Conservation (phyloP, 2,113 vertebrate species). For the Craseonycteris thonglongyai region DNA sequence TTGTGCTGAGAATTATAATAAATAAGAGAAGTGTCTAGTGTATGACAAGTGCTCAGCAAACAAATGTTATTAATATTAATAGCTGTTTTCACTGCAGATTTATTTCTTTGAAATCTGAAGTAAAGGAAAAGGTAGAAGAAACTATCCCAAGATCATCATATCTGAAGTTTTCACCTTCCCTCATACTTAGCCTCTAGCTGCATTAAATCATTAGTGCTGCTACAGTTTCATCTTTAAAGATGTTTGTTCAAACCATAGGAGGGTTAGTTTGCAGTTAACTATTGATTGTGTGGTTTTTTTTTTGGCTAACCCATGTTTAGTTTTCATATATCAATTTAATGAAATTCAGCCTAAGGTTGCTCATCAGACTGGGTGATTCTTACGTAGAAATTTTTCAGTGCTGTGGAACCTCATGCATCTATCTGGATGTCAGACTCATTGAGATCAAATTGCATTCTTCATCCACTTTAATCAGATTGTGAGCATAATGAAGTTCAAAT, state of each 20-base stretch:
- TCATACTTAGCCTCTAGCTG: not conserved
- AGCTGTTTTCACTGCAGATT: not conserved
- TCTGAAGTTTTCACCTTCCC: not conserved
- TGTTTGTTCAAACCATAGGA: not conserved
- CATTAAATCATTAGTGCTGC: not conserved
- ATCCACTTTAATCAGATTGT: slow-evolving; percentile 60
- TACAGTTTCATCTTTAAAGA: not conserved
- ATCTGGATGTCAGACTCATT: slow-evolving; percentile 50
- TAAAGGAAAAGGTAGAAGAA: not conserved
- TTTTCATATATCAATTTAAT: not conserved
- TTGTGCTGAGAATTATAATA: slow-evolving; percentile 34
- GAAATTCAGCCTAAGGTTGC: not conserved
- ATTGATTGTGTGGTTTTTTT: slow-evolving; percentile 11
- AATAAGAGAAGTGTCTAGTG: not conserved
- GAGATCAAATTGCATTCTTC: slow-evolving; percentile 57
- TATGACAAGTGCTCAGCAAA: not conserved
- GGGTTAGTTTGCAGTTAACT: not conserved
- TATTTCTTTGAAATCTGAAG: not conserved
- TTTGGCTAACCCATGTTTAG: not conserved
- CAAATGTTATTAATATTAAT: no score
- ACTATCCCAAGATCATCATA: not conserved
- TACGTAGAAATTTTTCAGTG: slow-evolving; percentile 30
- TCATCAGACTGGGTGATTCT: not conserved
- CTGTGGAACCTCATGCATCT: not conserved
- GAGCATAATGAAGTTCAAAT: slow-evolving; percentile 63